phyloP scores from a whole-genome alignment of 1,140 invertebrate genomes.

The Teleopsis dalmanni region DNA sequence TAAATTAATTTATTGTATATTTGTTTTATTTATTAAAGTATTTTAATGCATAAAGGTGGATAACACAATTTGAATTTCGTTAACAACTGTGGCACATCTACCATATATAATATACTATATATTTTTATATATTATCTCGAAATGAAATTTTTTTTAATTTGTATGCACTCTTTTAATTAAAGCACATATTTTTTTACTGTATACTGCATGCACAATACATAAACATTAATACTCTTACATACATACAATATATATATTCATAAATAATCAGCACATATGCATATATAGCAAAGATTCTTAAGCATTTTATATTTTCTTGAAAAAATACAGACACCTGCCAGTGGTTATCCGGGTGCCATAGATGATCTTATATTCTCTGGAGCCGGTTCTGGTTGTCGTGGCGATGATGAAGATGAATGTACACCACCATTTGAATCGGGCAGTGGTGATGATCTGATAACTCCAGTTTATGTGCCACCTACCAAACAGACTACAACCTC shows the following conservation, averaged over 20 bases:
- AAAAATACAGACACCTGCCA: constrained; percentile 65
- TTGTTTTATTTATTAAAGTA: no score
- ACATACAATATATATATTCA: background rate
- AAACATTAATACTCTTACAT: background rate
- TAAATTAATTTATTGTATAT: no score
- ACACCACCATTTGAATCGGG: constrained; percentile 73
- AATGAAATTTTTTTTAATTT: no score
- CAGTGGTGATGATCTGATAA: constrained; percentile 82
- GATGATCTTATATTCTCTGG: constrained; percentile 85
- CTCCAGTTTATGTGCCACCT: constrained; percentile 81
- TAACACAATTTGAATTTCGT: no score
- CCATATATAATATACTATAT: no score
- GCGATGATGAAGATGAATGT: constrained; percentile 81
- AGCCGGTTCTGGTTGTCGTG: constrained; percentile 77
- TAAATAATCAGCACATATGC: background rate
- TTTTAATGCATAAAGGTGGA: no score
- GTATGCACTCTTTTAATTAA: no score
- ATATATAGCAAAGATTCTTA: background rate
- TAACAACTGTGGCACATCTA: no score
- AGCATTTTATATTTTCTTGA: background rate
- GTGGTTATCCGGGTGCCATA: constrained; percentile 65
- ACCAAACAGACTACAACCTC: constrained; percentile 61
- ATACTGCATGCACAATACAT: no score
- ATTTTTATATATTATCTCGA: no score
- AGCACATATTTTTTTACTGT: no score